These are phyloP conservation scores for Ophraella communa DNA, from an alignment of 2,888 invertebrate species.

Conservation along the genomic window DNA sequence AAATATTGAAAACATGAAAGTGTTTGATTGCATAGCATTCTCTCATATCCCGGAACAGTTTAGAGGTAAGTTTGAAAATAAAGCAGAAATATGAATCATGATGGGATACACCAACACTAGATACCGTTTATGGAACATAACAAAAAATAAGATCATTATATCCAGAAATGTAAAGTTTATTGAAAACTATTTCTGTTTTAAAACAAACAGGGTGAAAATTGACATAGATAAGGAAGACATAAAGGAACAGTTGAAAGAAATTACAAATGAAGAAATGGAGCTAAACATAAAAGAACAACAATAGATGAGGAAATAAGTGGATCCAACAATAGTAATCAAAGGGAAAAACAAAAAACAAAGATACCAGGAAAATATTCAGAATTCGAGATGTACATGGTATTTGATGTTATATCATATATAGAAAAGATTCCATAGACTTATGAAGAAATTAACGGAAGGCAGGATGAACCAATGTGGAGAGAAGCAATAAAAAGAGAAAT, in stretches of 20 bases:
- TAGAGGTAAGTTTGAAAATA: neutral
- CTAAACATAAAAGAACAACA: too few species aligned
- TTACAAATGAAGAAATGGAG: too few species aligned
- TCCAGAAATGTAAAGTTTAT: neutral
- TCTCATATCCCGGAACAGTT: neutral
- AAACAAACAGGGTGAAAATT: too few species aligned
- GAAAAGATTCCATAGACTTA: conserved; percentile 32
- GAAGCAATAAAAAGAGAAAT: conserved; percentile 36
- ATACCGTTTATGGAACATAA: neutral
- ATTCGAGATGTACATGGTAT: conserved; percentile 38
- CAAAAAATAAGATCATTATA: neutral
- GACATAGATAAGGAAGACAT: too few species aligned
- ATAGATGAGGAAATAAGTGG: neutral
- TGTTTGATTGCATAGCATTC: neutral
- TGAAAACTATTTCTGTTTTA: too few species aligned
- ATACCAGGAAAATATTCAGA: conserved; percentile 28
- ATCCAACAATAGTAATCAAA: conserved; percentile 1
- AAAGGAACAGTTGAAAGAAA: too few species aligned
- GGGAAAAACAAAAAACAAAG: conserved; percentile 18
- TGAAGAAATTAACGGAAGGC: conserved; percentile 29
- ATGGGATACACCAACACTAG: neutral
- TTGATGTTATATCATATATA: conserved; percentile 33
- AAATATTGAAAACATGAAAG: neutral
- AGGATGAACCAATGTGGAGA: conserved; percentile 30
- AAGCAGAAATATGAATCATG: neutral